Evolutionary conservation across 1,140 invertebrate genomes (phyloP).

Genomic region (Drosophila kanapiae): DNA sequence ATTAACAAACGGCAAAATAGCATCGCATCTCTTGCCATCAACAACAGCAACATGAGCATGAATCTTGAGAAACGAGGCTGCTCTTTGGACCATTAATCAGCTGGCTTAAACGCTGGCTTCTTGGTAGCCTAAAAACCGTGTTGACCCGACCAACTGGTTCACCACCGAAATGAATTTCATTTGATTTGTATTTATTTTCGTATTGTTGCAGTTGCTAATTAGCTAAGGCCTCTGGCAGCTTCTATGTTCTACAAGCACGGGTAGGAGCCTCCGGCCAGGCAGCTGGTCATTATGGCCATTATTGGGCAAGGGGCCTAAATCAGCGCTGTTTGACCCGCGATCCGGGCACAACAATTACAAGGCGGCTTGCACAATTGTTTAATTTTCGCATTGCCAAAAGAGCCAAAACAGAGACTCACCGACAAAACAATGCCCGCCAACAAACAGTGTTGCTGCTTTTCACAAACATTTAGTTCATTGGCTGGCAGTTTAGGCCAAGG

Average conservation of each 20-base stretch:
- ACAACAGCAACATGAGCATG: slow-evolving; percentile 26
- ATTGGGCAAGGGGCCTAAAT: slow-evolving; percentile 50
- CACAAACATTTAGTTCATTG: slow-evolving; percentile 84
- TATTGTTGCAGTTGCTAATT: slow-evolving; percentile 35
- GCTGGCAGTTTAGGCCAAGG: slow-evolving; percentile 81
- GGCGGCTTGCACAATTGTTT: slow-evolving; percentile 79
- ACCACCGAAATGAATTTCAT: not conserved
- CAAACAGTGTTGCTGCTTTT: slow-evolving; percentile 64
- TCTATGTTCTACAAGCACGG: slow-evolving; percentile 29
- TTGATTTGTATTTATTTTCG: slow-evolving; percentile 16
- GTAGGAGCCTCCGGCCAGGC: slow-evolving; percentile 33
- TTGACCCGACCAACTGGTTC: slow-evolving; percentile 45
- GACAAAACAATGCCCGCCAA: slow-evolving; percentile 63
- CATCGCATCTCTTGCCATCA: slow-evolving; percentile 33
- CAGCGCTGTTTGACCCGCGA: slow-evolving; percentile 45
- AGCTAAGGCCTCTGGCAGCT: slow-evolving; percentile 16
- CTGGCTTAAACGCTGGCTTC: slow-evolving; percentile 48
- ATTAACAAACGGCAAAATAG: slow-evolving; percentile 33
- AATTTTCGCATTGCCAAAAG: slow-evolving; percentile 78
- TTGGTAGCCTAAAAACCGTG: slow-evolving; percentile 37
- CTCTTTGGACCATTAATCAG: slow-evolving; percentile 60
- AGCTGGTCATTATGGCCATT: slow-evolving; percentile 43
- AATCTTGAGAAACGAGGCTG: slow-evolving; percentile 36
- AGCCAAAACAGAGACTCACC: slow-evolving; percentile 40
- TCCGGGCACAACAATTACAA: slow-evolving; percentile 72